These are phyloP conservation scores for Fragum fragum DNA, from an alignment of 2,888 invertebrate genomes.

Conservation along the genomic window DNA sequence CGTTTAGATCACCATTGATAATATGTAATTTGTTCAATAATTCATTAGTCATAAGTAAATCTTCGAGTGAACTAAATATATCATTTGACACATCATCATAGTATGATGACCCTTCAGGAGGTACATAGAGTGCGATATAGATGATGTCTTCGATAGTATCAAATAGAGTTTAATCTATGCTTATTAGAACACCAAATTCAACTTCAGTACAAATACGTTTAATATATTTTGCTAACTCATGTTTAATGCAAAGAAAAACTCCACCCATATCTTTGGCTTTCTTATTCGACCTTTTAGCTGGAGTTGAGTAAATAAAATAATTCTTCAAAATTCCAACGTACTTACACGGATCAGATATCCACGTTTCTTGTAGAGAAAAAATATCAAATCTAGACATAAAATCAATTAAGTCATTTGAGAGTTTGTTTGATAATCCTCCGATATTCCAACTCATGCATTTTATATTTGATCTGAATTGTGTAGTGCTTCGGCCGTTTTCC, in stretches of 20 bases:
- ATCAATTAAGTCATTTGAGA: conserved; percentile 17
- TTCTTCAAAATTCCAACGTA: background rate
- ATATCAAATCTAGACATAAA: conserved; percentile 18
- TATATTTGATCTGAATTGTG: background rate
- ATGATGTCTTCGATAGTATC: conserved; percentile 11
- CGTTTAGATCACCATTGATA: conserved; percentile 4
- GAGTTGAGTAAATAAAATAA: conserved; percentile 9
- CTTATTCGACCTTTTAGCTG: conserved; percentile 4
- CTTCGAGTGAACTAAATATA: conserved; percentile 11
- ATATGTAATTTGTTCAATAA: background rate
- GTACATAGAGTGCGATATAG: conserved; percentile 24
- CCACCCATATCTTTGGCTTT: conserved; percentile 21
- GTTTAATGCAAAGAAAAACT: conserved; percentile 14
- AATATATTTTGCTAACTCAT: background rate
- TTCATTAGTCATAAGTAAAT: background rate
- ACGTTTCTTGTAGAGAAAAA: conserved; percentile 29
- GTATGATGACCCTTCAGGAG: conserved; percentile 23
- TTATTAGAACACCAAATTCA: conserved; percentile 15
- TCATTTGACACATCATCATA: background rate
- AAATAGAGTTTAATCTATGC: conserved; percentile 5
- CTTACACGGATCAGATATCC: conserved; percentile 2
- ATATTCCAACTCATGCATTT: conserved; percentile 30
- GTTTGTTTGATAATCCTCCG: conserved; percentile 25
- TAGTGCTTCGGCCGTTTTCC: conserved; percentile 33
- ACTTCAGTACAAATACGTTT: conserved; percentile 15